Evolutionary conservation across 2,113 vertebrate genomes (phyloP), one percentile per base, ranked within the genome.

Genomic region (Tupaia tana): DNA sequence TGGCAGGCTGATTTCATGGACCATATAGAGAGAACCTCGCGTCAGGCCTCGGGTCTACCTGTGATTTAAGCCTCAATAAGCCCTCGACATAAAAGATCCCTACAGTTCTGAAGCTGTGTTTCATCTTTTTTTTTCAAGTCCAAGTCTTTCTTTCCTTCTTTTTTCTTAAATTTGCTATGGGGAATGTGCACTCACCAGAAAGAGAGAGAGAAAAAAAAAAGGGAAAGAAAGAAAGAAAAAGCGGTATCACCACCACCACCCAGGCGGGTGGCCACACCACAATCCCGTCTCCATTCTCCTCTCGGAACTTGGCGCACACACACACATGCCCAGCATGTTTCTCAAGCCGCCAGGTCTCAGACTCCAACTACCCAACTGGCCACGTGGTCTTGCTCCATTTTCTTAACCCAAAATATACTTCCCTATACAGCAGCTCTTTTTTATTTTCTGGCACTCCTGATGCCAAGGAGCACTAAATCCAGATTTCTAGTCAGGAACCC

Each of bases 361-460:
- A 43, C 43, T 43, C 43, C 4, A 43, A 43, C 43, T 43, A 43
- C 43, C 6, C 43, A 43, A 6, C 43, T 43, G 43, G 43, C 43
- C 43, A 43, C 6, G 43, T 43, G 75, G 15, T 31, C n/a, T 79
- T 61, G 6, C 31, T 92, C 73, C 29, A 25, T 52, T 91, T 80
- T 92, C 59, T 89, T 92, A 74, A 84, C n/a, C 9, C 27, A 89
- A 75, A 74, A 25, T 58, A 24, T 5, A 67, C 24, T 71, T 61
- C 54, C 15, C n/a, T 10, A 14, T 54, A 71, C 7, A 54, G 19
- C 5, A 66, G 63, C 24, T 34, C 20, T 70, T 79, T 71, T 19
- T 70, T 87, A 58, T 94, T 25, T 83, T 58, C 73, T 87, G 27
- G n/a, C 84, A 9, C 29, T 96, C 54, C 27, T 70, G 25, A 81